These are phyloP conservation scores for Galendromus occidentalis DNA, from an alignment of 1,140 invertebrate species.

Conservation along the genomic window DNA sequence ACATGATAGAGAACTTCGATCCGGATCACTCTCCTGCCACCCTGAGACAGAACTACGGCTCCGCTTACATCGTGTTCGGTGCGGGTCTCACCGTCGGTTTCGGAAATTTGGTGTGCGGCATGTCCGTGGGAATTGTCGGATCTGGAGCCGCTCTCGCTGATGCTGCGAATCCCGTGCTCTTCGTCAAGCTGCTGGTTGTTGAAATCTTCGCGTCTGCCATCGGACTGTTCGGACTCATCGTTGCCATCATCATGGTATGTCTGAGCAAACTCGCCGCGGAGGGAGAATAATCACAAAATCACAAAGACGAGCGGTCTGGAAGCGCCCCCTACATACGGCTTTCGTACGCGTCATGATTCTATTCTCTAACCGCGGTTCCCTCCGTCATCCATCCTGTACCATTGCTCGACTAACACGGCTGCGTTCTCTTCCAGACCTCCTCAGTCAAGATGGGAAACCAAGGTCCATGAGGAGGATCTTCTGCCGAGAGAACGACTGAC, in stretches of 20 bases:
- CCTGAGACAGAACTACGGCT: not conserved
- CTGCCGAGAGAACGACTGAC: too few species aligned
- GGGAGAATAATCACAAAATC: too few species aligned
- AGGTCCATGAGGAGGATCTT: too few species aligned
- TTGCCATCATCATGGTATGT: constrained; percentile 70
- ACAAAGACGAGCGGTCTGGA: too few species aligned
- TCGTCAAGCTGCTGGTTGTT: constrained; percentile 92
- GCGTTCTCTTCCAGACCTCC: too few species aligned
- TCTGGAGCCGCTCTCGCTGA: constrained; percentile 87
- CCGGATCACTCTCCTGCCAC: not conserved
- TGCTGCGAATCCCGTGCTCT: constrained; percentile 77
- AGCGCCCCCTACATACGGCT: too few species aligned
- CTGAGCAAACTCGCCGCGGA: too few species aligned
- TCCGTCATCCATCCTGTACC: too few species aligned
- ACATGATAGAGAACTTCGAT: constrained; percentile 37
- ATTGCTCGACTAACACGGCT: too few species aligned
- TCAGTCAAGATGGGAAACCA: too few species aligned
- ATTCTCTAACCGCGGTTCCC: too few species aligned
- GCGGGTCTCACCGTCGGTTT: constrained; percentile 79
- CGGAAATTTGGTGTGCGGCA: constrained; percentile 83
- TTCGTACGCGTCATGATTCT: too few species aligned
- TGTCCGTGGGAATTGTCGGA: constrained; percentile 82
- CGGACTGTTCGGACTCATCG: constrained; percentile 92
- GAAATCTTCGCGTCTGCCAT: constrained; percentile 97
- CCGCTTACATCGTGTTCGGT: constrained; percentile 70